These are phyloP conservation scores for Brachyalestes nurse DNA, from an alignment of 2,797 vertebrate species.

Conservation along the genomic window DNA sequence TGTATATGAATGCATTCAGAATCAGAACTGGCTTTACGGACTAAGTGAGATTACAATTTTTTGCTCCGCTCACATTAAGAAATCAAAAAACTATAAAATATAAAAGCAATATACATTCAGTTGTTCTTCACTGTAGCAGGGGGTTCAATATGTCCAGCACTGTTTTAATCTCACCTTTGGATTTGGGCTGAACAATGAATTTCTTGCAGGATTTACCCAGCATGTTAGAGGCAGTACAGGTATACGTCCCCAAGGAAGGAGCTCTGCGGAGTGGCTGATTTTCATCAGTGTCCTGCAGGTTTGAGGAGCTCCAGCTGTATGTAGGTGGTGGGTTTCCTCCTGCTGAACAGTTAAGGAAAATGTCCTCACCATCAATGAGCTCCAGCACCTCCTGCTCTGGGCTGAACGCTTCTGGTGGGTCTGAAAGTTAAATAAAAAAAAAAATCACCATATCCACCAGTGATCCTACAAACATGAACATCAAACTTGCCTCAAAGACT, in stretches of 20 bases:
- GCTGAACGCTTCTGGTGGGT: constrained; percentile 41
- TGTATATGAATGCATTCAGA: too few species aligned
- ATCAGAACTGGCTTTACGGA: too few species aligned
- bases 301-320: constrained; percentile 50
- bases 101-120: too few species aligned
- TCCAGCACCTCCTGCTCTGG: constrained; percentile 50
- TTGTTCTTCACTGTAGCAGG: not conserved
- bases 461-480: not conserved
- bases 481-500: not conserved
- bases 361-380: constrained; percentile 26
- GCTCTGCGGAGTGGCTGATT: constrained; percentile 41
- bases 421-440: constrained; percentile 8
- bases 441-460: not conserved
- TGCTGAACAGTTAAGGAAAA: constrained; percentile 43
- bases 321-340: constrained; percentile 53
- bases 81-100: too few species aligned
- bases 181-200: constrained; percentile 52
- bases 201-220: constrained; percentile 59
- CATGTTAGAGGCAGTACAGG: constrained; percentile 53
- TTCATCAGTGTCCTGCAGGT: constrained; percentile 31
- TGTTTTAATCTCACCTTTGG: constrained; percentile 45
- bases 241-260: constrained; percentile 42
- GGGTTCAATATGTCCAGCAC: not conserved
- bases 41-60: too few species aligned
- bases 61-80: too few species aligned